These are phyloP conservation scores for Desmodus rotundus DNA, from an alignment of 2,113 vertebrate species.

Conservation along the genomic window DNA sequence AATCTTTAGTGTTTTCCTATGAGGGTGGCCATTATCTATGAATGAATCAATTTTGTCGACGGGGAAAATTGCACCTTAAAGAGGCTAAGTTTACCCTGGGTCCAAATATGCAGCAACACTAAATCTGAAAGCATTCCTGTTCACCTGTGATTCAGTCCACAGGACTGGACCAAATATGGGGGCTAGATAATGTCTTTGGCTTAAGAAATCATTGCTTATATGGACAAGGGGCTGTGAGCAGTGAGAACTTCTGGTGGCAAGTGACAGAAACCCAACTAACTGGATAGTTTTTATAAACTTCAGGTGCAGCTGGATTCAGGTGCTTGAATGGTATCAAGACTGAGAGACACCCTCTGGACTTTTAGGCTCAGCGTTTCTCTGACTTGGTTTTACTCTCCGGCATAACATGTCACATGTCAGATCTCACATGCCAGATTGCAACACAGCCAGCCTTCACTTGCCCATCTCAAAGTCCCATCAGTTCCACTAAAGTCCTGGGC, in stretches of 20 bases:
- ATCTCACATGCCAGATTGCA: neutral
- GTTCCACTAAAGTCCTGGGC: neutral
- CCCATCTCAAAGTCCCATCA: neutral
- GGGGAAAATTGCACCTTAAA: constrained; percentile 26
- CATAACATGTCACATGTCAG: neutral
- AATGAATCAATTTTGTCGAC: constrained; percentile 47
- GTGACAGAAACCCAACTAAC: neutral
- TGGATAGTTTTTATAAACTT: neutral
- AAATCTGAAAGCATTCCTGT: neutral
- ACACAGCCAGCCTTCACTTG: neutral
- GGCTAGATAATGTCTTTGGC: neutral
- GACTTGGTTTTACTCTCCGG: neutral
- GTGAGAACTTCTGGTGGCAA: neutral
- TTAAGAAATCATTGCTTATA: constrained; percentile 1
- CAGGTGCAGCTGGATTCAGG: neutral
- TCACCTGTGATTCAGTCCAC: neutral
- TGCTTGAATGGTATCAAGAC: neutral
- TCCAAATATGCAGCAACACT: neutral
- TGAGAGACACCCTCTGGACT: neutral
- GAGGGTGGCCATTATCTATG: constrained; percentile 61
- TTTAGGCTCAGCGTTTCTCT: neutral
- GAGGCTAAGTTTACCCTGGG: neutral
- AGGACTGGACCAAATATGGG: neutral
- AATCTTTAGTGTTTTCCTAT: constrained; percentile 47
- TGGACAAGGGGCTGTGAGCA: neutral